Conservation (phyloP, 2,888 invertebrate genomes). For the Acanthopleura granulata region DNA sequence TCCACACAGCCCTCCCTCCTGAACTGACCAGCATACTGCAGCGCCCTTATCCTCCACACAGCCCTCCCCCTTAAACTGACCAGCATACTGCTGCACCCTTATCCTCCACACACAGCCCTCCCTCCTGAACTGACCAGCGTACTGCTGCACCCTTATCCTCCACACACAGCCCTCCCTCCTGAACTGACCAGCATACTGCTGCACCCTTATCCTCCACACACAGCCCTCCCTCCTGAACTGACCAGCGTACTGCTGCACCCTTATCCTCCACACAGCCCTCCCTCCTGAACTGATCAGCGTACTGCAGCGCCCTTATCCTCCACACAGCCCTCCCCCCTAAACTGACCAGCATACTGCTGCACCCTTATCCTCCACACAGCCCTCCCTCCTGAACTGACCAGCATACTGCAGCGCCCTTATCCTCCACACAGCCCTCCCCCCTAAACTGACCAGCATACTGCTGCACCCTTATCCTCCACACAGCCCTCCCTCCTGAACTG, state of each 20-base stretch:
- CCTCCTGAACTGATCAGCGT: no score
- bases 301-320: no score
- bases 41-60: constrained; percentile 78
- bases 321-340: no score
- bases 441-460: constrained; percentile 66
- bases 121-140: not conserved
- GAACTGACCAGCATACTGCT: constrained; percentile 67
- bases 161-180: not conserved
- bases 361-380: no score
- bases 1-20: not conserved
- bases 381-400: no score
- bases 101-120: not conserved
- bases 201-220: constrained; percentile 77
- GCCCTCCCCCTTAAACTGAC: not conserved
- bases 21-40: constrained; percentile 67
- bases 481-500: no score
- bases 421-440: no score
- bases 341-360: no score
- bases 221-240: constrained; percentile 24
- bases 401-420: no score
- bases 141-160: not conserved
- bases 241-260: constrained; percentile 72
- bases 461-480: constrained; percentile 72
- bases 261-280: constrained; percentile 66
- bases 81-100: not conserved